These are phyloP conservation scores for Andrena fulva DNA, from an alignment of 2,888 invertebrate genomes.

Conservation along the genomic window DNA sequence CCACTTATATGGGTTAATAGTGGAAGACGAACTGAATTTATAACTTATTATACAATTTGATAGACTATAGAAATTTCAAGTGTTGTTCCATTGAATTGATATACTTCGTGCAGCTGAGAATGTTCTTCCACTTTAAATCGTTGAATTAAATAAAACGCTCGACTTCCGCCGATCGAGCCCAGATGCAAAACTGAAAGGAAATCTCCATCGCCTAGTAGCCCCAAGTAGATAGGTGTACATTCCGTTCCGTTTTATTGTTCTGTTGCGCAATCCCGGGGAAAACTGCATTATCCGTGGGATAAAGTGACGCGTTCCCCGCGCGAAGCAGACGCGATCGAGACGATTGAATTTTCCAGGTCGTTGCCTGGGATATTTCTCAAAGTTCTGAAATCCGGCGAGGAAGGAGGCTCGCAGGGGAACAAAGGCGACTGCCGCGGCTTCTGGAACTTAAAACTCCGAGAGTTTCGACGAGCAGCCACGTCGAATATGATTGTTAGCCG, in stretches of 20 bases:
- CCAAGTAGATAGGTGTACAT: neutral
- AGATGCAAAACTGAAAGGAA: neutral
- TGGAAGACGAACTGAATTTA: no score
- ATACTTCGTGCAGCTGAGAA: no score
- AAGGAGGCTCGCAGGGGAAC: slow-evolving; percentile 35
- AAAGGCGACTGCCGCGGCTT: slow-evolving; percentile 32
- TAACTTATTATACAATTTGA: no score
- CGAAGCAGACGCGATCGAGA: slow-evolving; percentile 60
- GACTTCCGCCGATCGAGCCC: no score
- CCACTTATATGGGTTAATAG: no score
- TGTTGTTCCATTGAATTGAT: no score
- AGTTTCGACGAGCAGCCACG: slow-evolving; percentile 37
- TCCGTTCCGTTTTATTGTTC: neutral
- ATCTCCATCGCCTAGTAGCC: neutral
- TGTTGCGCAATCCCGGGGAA: neutral
- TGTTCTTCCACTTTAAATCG: no score
- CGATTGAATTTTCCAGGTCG: slow-evolving; percentile 69
- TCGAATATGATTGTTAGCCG: slow-evolving; percentile 55
- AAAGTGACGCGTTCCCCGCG: slow-evolving; percentile 15
- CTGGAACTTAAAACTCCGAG: slow-evolving; percentile 40
- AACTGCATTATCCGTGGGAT: neutral
- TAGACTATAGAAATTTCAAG: no score
- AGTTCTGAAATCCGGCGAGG: slow-evolving; percentile 52
- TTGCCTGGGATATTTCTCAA: slow-evolving; percentile 57
- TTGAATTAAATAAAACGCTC: no score